Conservation (phyloP, 2,113 vertebrate species). For the Australoheros scitulus region DNA sequence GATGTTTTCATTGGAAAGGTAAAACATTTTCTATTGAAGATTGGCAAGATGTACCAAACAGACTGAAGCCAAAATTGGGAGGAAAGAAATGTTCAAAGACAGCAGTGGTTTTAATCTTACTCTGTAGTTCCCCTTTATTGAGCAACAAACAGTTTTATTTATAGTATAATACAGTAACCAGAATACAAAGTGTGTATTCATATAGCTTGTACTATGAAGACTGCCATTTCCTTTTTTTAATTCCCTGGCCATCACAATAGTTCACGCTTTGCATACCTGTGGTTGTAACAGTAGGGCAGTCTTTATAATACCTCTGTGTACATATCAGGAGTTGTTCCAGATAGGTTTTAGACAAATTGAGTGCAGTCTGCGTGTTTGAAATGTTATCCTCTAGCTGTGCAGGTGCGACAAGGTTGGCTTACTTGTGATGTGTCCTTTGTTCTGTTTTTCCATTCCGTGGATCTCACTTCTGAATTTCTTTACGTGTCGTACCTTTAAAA, state of each 20-base stretch:
- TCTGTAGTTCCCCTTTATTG: not conserved
- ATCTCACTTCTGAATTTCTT: not conserved
- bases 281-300: not conserved
- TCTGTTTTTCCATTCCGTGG: not conserved
- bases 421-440: not conserved
- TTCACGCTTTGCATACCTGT: conserved; percentile 6
- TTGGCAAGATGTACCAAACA: not conserved
- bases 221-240: not conserved
- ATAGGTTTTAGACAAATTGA: not conserved
- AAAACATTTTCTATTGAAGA: conserved; percentile 9
- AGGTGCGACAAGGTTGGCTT: not conserved
- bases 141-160: not conserved
- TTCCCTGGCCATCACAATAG: not conserved
- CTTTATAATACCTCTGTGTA: not conserved
- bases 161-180: not conserved
- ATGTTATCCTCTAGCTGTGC: not conserved
- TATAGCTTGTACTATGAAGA: not conserved
- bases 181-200: not conserved
- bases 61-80: not conserved
- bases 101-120: not conserved
- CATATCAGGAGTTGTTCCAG: not conserved
- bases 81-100: not conserved
- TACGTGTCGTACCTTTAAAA: not conserved
- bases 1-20: not conserved
- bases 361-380: not conserved